Conservation (phyloP, 2,113 vertebrate genomes). For the Peromyscus polionotus region DNA sequence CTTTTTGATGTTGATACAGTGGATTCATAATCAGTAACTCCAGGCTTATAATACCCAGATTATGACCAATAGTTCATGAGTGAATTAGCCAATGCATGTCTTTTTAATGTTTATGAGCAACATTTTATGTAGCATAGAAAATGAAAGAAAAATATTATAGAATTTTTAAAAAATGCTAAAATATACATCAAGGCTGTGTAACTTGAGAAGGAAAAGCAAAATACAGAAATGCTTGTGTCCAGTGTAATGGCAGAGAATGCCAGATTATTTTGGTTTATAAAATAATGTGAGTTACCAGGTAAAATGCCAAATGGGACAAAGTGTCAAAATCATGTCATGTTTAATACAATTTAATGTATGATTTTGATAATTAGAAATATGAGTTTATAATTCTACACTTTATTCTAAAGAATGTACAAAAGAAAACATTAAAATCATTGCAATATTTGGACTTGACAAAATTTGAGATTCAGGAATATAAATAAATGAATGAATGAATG, state of each 20-base stretch:
- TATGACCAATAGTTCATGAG: not conserved
- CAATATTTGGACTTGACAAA: not conserved
- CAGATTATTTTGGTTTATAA: not conserved
- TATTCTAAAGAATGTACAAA: not conserved
- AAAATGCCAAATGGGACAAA: not conserved
- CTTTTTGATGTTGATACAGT: not conserved
- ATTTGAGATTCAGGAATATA: not conserved
- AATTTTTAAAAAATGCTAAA: not conserved
- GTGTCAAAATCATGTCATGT: not conserved
- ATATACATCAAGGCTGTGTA: not conserved
- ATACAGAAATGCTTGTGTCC: not conserved
- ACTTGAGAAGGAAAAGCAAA: not conserved
- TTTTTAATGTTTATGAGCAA: not conserved
- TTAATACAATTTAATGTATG: not conserved
- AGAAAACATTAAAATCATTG: not conserved
- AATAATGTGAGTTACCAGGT: not conserved
- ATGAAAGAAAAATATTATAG: not conserved
- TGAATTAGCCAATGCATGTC: not conserved
- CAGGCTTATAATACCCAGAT: fast-evolving
- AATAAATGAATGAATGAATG: not conserved
- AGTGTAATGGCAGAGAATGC: not conserved
- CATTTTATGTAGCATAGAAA: not conserved
- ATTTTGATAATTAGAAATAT: not conserved
- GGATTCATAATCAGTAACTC: not conserved
- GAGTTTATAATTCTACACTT: not conserved